Conservation (phyloP, 2,888 invertebrate genomes). For the Drosophila falleni region DNA sequence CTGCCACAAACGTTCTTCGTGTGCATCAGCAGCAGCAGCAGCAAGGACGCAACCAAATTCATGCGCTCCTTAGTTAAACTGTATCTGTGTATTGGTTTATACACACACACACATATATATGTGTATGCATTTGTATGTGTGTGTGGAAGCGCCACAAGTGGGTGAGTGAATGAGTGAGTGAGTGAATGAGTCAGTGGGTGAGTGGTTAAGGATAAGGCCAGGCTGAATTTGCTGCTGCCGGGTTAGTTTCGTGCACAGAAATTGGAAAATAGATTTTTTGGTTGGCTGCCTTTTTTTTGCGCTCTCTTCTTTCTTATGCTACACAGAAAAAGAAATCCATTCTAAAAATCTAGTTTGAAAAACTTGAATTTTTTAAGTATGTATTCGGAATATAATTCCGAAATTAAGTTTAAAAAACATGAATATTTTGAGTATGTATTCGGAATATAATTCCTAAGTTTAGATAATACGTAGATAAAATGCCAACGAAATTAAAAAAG, state of each 20-base stretch:
- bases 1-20: slow-evolving; percentile 57
- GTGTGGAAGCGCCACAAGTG: slow-evolving; percentile 79
- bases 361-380: too few species aligned
- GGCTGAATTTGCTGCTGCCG: slow-evolving; percentile 27
- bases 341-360: too few species aligned
- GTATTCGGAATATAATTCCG: too few species aligned
- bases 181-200: slow-evolving; percentile 66
- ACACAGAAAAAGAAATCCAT: too few species aligned
- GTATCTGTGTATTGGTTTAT: slow-evolving; percentile 25
- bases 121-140: slow-evolving; percentile 36
- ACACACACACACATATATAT: slow-evolving; percentile 5
- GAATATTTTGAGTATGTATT: too few species aligned
- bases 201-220: slow-evolving; percentile 41
- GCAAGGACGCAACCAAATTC: slow-evolving; percentile 73
- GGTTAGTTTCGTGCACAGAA: slow-evolving; percentile 71
- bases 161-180: slow-evolving; percentile 46
- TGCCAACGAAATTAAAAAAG: too few species aligned
- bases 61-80: slow-evolving; percentile 63
- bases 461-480: too few species aligned
- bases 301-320: neutral
- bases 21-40: slow-evolving; percentile 40
- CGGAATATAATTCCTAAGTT: too few species aligned
- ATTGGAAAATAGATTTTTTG: slow-evolving; percentile 83
- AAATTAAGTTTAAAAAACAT: too few species aligned
- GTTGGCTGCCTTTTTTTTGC: slow-evolving; percentile 66